Evolutionary conservation across 2,888 invertebrate genomes (phyloP).

Genomic region (Tetrapedia diversipes): DNA sequence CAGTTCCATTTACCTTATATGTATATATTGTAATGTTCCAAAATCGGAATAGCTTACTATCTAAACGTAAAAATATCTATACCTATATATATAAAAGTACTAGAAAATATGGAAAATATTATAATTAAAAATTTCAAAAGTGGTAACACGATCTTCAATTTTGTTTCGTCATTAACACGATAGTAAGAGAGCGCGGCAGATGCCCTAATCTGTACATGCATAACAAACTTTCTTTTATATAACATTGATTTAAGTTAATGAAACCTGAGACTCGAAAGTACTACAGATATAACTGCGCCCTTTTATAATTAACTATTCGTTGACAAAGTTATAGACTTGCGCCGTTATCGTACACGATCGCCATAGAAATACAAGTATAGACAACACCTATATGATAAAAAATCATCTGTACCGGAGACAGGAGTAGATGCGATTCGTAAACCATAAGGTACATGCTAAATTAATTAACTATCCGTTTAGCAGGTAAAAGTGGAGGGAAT

Average conservation of each 20-base stretch:
- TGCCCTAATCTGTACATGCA: neutral
- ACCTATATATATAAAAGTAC: slow-evolving; percentile 37
- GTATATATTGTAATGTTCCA: neutral
- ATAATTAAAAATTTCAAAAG: slow-evolving; percentile 25
- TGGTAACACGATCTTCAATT: slow-evolving; percentile 49
- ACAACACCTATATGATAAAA: neutral
- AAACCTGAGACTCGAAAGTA: slow-evolving; percentile 31
- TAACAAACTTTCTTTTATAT: neutral
- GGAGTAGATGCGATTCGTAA: neutral
- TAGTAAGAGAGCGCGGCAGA: neutral
- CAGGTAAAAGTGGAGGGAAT: neutral
- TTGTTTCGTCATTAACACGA: neutral
- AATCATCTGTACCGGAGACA: no score
- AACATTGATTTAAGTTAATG: slow-evolving; percentile 15
- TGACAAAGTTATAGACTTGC: slow-evolving; percentile 20
- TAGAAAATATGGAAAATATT: slow-evolving; percentile 34
- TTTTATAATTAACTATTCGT: slow-evolving; percentile 34
- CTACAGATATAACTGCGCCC: neutral
- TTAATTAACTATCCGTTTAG: neutral
- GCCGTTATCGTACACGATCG: slow-evolving; percentile 35
- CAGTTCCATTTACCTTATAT: slow-evolving; percentile 5
- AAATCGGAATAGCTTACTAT: slow-evolving; percentile 15
- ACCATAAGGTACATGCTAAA: neutral
- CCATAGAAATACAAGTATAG: slow-evolving; percentile 28
- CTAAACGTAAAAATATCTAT: slow-evolving; percentile 17